phyloP scores from a whole-genome alignment of 2,888 invertebrate genomes.

The Cremastobaeus sp. region DNA sequence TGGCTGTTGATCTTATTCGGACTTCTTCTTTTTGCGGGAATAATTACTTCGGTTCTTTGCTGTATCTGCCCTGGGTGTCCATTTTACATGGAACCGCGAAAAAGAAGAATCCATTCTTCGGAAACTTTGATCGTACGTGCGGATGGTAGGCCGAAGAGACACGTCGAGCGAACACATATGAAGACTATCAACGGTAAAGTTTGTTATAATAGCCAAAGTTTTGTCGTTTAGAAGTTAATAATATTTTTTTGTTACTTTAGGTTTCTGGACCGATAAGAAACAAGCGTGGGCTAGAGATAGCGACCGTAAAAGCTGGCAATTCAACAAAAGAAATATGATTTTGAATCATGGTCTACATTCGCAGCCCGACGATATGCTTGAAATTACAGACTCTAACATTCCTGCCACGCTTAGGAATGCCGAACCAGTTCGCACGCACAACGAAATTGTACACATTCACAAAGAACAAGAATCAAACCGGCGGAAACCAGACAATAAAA shows the following conservation, averaged over 20 bases:
- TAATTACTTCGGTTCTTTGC: slow-evolving; percentile 87
- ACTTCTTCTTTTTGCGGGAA: slow-evolving; percentile 85
- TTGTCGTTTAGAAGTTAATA: too few relatives aligned
- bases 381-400: slow-evolving; percentile 53
- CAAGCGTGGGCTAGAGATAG: slow-evolving; percentile 94
- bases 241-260: too few relatives aligned
- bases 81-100: slow-evolving; percentile 86
- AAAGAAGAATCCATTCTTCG: slow-evolving; percentile 74
- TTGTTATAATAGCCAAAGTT: too few relatives aligned
- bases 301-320: slow-evolving; percentile 83
- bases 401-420: slow-evolving; percentile 42
- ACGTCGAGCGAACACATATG: slow-evolving; percentile 69
- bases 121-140: slow-evolving; percentile 71
- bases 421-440: slow-evolving; percentile 60
- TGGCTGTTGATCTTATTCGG: slow-evolving; percentile 89
- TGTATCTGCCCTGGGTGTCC: slow-evolving; percentile 92
- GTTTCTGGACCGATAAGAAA: slow-evolving; percentile 76
- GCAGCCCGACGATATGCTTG: slow-evolving; percentile 73
- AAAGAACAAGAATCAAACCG: slow-evolving; percentile 55
- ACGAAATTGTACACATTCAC: slow-evolving; percentile 60
- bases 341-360: slow-evolving; percentile 71
- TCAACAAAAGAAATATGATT: slow-evolving; percentile 82
- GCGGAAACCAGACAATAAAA: slow-evolving; percentile 76
- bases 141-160: slow-evolving; percentile 71
- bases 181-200: slow-evolving; percentile 51